Conservation (phyloP, 1,140 invertebrate species). For the Drosophila nebulosa region DNA sequence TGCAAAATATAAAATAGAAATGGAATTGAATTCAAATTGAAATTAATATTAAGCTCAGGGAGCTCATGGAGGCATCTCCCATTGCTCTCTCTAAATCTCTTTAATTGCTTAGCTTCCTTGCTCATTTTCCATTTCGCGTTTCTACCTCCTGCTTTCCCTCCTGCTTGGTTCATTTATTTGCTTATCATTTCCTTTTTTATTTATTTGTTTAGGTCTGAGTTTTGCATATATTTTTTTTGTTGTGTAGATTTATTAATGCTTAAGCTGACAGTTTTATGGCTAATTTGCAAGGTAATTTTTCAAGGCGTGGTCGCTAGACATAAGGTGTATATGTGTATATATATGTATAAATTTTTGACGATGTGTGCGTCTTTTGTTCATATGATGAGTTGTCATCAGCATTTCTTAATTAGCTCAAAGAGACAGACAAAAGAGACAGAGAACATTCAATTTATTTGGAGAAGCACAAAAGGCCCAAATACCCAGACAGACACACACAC, state of each 20-base stretch:
- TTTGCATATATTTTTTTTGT: constrained; percentile 31
- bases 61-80: background rate
- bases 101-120: background rate
- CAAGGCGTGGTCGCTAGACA: constrained; percentile 25
- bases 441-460: constrained; percentile 56
- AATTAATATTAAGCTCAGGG: background rate
- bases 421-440: constrained; percentile 18
- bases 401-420: constrained; percentile 62
- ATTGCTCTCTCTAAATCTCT: background rate
- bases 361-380: background rate
- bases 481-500: background rate
- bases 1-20: background rate
- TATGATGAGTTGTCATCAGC: constrained; percentile 27
- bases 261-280: constrained; percentile 65
- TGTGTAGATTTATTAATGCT: background rate
- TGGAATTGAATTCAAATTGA: background rate
- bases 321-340: constrained; percentile 20
- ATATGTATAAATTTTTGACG: background rate
- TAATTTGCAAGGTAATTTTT: constrained; percentile 62
- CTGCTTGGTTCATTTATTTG: background rate
- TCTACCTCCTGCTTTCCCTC: no score
- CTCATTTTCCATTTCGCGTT: background rate
- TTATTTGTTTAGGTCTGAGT: constrained; percentile 51
- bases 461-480: background rate
- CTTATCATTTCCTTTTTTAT: background rate